Evolutionary conservation across 2,888 invertebrate genomes (phyloP).

Genomic region (Mesochorus sp.): DNA sequence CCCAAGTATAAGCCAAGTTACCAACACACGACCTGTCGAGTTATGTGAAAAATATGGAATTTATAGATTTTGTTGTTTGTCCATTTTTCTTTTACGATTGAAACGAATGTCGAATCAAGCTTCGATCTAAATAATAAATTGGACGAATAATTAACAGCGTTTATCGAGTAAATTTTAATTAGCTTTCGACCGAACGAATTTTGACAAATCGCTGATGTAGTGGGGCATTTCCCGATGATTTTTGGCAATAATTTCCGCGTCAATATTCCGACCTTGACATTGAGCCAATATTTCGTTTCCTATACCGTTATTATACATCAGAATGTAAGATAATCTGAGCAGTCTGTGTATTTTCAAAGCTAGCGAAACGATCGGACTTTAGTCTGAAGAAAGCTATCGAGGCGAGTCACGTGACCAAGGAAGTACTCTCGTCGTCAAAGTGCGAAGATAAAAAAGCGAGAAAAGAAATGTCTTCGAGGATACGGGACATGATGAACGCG

Average conservation of each 20-base stretch:
- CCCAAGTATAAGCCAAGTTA: too few species aligned
- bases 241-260: too few species aligned
- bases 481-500: conserved; percentile 49
- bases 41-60: too few species aligned
- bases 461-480: conserved; percentile 58
- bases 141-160: neutral
- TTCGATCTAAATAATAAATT: neutral
- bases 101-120: neutral
- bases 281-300: too few species aligned
- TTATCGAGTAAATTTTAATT: neutral
- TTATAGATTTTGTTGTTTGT: neutral
- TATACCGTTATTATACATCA: too few species aligned
- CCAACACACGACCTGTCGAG: too few species aligned
- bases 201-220: conserved; percentile 22
- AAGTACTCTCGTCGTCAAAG: conserved; percentile 83
- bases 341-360: conserved; percentile 69
- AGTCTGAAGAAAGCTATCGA: conserved; percentile 86
- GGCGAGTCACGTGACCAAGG: conserved; percentile 86
- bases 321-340: too few species aligned
- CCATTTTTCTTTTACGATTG: neutral
- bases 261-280: too few species aligned
- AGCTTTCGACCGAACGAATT: neutral
- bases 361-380: conserved; percentile 85
- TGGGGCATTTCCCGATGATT: too few species aligned
- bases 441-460: conserved; percentile 60